phyloP scores from a whole-genome alignment of 2,888 invertebrate species.

The Endotricha flammealis region DNA sequence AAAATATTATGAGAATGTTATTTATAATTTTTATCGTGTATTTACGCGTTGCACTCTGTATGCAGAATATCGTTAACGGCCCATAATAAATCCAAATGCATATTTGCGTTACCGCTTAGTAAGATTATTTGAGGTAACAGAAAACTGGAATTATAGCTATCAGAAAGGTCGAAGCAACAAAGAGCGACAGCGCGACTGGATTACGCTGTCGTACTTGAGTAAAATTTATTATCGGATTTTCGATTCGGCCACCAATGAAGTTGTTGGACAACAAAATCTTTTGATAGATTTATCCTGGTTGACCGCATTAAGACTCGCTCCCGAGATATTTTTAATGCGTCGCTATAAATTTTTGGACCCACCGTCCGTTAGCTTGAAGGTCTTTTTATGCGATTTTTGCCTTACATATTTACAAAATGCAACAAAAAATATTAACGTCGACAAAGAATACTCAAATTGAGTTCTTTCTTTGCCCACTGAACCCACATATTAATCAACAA shows the following conservation, averaged over 20 bases:
- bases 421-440: constrained; percentile 1
- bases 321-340: constrained; percentile 69
- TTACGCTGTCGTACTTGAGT: constrained; percentile 77
- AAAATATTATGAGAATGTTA: too few species aligned
- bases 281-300: constrained; percentile 77
- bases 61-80: constrained; percentile 23
- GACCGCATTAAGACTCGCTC: constrained; percentile 71
- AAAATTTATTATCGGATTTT: constrained; percentile 78
- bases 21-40: constrained; percentile 14
- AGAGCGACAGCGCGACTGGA: constrained; percentile 72
- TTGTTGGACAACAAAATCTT: constrained; percentile 78
- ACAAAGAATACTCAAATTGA: constrained; percentile 5
- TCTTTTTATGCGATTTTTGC: constrained; percentile 41
- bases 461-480: constrained; percentile 1
- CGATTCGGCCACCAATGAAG: constrained; percentile 78
- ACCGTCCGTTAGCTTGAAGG: constrained; percentile 29
- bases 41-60: constrained; percentile 16
- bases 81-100: constrained; percentile 46
- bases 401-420: constrained; percentile 19
- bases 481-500: constrained; percentile 9
- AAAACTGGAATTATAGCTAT: constrained; percentile 65
- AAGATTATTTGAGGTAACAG: constrained; percentile 69
- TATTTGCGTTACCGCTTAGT: constrained; percentile 55
- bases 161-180: constrained; percentile 70
- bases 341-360: constrained; percentile 65